A percentile compares a stretch with the other conserved stretches of the same genome.
phyloP scores from a whole-genome alignment of 2,888 invertebrate genomes.

The Panzeria rudis region DNA sequence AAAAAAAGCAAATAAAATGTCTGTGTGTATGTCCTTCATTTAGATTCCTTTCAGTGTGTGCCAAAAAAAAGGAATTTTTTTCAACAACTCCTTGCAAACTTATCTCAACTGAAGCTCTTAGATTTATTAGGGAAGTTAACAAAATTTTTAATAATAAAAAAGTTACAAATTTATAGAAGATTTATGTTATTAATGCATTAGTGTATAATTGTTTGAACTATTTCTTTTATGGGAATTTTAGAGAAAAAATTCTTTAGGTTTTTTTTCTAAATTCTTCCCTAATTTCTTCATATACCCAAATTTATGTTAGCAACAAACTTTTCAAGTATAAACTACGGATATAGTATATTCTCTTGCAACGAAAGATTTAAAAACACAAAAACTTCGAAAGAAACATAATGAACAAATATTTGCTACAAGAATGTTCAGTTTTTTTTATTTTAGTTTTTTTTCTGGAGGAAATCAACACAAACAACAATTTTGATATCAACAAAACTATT shows the following conservation, averaged over 20 bases:
- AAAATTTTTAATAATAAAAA: neutral
- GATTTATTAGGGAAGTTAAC: neutral
- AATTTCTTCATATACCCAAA: slow-evolving; percentile 1
- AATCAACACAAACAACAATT: slow-evolving; percentile 14
- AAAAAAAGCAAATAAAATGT: slow-evolving; percentile 5
- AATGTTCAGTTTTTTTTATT: slow-evolving; percentile 5
- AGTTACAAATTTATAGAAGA: neutral
- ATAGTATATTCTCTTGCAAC: slow-evolving; percentile 12
- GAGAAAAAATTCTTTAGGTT: too few species aligned
- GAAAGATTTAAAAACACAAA: slow-evolving; percentile 10
- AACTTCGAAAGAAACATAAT: slow-evolving; percentile 27
- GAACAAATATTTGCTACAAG: slow-evolving; percentile 45
- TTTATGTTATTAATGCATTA: neutral
- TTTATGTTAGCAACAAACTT: neutral
- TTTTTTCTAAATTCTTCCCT: neutral
- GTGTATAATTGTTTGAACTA: too few species aligned
- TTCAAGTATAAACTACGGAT: neutral
- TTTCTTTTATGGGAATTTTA: too few species aligned
- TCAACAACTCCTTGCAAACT: neutral
- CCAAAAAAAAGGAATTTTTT: neutral
- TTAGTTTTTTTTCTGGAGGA: neutral
- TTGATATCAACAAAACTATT: slow-evolving; percentile 15
- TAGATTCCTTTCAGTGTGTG: neutral
- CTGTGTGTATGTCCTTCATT: slow-evolving; percentile 5
- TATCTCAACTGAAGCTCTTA: neutral